Evolutionary conservation across 2,113 vertebrate genomes (phyloP).

Genomic region (Leucosticte australis): DNA sequence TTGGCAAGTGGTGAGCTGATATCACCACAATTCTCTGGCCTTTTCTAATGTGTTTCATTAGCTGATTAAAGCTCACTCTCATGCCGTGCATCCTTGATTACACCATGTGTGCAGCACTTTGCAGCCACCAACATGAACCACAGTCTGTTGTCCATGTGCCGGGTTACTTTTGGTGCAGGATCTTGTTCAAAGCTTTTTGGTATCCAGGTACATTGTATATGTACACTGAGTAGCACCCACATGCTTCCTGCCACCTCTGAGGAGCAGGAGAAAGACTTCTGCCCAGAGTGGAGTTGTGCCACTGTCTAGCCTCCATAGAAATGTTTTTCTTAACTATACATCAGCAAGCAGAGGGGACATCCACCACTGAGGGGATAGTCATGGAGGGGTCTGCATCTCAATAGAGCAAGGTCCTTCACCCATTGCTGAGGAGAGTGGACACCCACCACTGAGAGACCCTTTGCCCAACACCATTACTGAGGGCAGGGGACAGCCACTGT

Average conservation of each 20-base stretch:
- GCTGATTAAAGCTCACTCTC: neutral
- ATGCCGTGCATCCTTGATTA: accelerated
- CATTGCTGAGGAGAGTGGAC: neutral
- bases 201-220: neutral
- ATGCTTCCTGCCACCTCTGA: neutral
- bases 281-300: accelerated
- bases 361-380: accelerated
- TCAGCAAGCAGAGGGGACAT: neutral
- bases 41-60: neutral
- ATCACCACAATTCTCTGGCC: neutral
- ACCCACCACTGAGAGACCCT: neutral
- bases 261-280: neutral
- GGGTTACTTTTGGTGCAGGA: neutral
- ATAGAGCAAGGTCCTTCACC: neutral
- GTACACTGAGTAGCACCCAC: neutral
- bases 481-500: neutral
- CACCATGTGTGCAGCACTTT: neutral
- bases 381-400: accelerated
- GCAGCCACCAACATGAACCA: accelerated
- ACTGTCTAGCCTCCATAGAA: neutral
- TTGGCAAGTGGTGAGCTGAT: neutral
- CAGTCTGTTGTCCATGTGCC: neutral
- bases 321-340: neutral
- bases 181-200: neutral
- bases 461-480: neutral